Base-by-base conservation (phyloP, 2,797 vertebrate genomes). In the Pseudochaenichthys georgianus region DNA sequence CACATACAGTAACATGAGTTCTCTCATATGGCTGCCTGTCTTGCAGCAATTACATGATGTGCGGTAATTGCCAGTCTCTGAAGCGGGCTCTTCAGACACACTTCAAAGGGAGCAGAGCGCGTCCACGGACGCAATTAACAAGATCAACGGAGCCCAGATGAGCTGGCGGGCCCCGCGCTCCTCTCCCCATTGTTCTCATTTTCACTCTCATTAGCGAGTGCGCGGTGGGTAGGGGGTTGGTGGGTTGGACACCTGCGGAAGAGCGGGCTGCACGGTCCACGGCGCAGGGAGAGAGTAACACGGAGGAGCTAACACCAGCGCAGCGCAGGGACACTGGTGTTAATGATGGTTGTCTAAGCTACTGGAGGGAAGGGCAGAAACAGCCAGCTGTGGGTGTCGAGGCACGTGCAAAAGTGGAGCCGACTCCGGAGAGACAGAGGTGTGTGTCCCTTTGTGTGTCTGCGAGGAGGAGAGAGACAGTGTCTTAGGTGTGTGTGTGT, bases 61-160 rank as follows among this genome's bases (percentile, higher is more conserved):
- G 92, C 87, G 79, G 90, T 96, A 96, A 96, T 95, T 96, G 95
- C 92, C 89, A 88, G 91, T 94, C 94, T 95, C 94, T 95, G 93
- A 95, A 94, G 92, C 92, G 77, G 89, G 90, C 93, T 94, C 95
- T 95, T 95, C 93, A 94, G 94, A 94, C 91, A 87, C 89, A 92
- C 93, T 93, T 94, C 94, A 96, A 95, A 95, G 93, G 89, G 92
- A 95, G 88, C 82, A 78, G 87, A 94, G 91, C 89, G 90, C 93
- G 88, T 94, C 92, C 93, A 88, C 82, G 91, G 93, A 93, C 88
- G 93, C 94, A 95, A 95, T 95, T 95, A 96, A 93, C 92, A 91
- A 93, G 92, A 93, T 93, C 92, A 93, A 93, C 90, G 91, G 89
- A 93, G 92, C 92, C 91, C 90, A 95, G 92, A 94, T 92, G 90